Conservation (phyloP, 2,113 vertebrate genomes). For the Cyrtonyx montezumae region DNA sequence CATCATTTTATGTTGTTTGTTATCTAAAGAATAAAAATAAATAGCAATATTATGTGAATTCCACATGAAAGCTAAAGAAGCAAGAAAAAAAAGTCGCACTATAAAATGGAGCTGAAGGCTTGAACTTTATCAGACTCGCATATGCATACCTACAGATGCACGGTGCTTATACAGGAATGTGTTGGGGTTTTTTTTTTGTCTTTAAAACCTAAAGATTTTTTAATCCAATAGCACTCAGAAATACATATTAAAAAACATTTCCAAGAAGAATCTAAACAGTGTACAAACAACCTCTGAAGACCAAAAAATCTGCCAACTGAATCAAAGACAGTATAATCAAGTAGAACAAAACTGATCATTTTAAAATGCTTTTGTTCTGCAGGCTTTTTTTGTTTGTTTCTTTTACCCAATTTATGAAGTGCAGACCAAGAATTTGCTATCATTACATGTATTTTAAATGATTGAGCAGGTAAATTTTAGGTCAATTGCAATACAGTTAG, state of each 20-base stretch:
- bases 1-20: neutral
- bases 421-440: neutral
- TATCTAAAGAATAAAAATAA: neutral
- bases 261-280: neutral
- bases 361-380: neutral
- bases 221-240: neutral
- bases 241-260: neutral
- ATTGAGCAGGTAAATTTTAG: neutral
- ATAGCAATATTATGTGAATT: neutral
- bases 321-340: neutral
- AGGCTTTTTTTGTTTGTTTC: too few relatives aligned
- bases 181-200: neutral
- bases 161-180: neutral
- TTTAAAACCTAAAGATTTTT: neutral
- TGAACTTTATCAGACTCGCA: accelerated
- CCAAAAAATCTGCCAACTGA: neutral
- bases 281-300: neutral
- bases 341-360: neutral
- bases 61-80: neutral
- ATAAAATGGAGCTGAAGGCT: neutral
- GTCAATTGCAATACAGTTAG: neutral
- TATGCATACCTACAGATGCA: too few relatives aligned
- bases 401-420: neutral
- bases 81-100: neutral
- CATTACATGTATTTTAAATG: neutral